Percentiles rank a stretch among this genome's conserved stretches.
Evolutionary conservation across 1,140 invertebrate species (phyloP).

Genomic region (Teleopsis dalmanni): DNA sequence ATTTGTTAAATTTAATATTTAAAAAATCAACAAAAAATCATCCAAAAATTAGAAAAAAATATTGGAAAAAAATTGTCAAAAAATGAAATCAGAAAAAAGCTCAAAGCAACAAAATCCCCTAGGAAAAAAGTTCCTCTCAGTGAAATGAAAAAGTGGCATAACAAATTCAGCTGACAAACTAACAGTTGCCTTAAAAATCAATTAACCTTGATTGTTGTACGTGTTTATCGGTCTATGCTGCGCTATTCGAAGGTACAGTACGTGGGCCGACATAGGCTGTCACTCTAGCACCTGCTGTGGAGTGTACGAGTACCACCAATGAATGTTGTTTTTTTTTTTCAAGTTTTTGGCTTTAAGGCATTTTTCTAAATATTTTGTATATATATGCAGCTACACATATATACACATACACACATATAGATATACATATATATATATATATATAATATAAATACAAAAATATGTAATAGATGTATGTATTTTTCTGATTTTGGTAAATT

Average conservation of each 20-base stretch:
- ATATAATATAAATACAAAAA: not conserved
- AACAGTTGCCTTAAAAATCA: conserved; percentile 34
- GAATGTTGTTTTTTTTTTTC: no score
- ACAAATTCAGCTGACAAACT: not conserved
- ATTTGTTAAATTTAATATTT: no score
- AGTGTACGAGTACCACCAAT: no score
- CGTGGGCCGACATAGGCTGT: not conserved
- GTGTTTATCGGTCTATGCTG: conserved; percentile 7
- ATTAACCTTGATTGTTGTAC: conserved; percentile 42
- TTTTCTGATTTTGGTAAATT: not conserved
- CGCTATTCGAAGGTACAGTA: not conserved
- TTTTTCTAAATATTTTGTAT: no score
- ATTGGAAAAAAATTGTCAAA: no score
- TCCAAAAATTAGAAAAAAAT: no score
- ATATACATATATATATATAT: not conserved
- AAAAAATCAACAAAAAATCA: no score
- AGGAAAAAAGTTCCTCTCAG: not conserved
- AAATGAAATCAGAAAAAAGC: no score
- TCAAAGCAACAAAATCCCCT: no score
- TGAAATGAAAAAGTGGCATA: not conserved
- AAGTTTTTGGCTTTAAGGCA: no score
- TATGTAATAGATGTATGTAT: not conserved
- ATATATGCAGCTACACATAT: no score
- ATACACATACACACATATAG: not conserved
- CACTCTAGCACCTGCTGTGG: no score